These are phyloP conservation scores for Antheraea assamensis DNA, from an alignment of 2,888 invertebrate genomes.

Conservation along the genomic window DNA sequence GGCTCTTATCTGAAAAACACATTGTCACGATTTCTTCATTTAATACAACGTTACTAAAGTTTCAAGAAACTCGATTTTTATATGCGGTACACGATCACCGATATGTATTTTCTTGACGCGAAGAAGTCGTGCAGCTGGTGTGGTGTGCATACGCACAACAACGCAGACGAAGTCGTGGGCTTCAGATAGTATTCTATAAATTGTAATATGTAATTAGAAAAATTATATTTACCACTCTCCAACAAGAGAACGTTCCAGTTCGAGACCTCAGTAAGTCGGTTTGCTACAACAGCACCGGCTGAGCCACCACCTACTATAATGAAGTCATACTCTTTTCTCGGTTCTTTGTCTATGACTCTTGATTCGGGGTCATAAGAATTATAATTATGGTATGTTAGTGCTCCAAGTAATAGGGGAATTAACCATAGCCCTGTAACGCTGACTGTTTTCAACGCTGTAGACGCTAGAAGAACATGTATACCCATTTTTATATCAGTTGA, in stretches of 20 bases:
- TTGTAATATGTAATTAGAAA: neutral
- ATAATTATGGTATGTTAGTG: slow-evolving; percentile 90
- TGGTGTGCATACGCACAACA: no score
- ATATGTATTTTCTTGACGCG: no score
- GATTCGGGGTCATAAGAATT: slow-evolving; percentile 92
- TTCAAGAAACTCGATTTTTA: no score
- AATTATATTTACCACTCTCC: slow-evolving; percentile 84
- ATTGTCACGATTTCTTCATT: no score
- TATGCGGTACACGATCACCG: no score
- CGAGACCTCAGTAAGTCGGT: slow-evolving; percentile 88
- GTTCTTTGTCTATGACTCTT: slow-evolving; percentile 86
- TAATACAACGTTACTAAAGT: no score
- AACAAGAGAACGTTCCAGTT: slow-evolving; percentile 90
- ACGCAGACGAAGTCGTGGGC: no score
- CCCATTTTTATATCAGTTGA: slow-evolving; percentile 79
- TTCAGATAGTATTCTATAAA: no score
- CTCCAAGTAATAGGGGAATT: slow-evolving; percentile 91
- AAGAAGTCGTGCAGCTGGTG: no score
- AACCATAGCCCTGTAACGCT: slow-evolving; percentile 92
- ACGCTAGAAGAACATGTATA: slow-evolving; percentile 87
- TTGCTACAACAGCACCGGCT: slow-evolving; percentile 94
- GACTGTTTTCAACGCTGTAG: slow-evolving; percentile 90
- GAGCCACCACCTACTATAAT: slow-evolving; percentile 93
- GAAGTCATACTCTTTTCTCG: slow-evolving; percentile 91
- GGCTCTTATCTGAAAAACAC: no score